Base-by-base conservation (phyloP, 2,888 invertebrate species). In the Lasiommata megera region DNA sequence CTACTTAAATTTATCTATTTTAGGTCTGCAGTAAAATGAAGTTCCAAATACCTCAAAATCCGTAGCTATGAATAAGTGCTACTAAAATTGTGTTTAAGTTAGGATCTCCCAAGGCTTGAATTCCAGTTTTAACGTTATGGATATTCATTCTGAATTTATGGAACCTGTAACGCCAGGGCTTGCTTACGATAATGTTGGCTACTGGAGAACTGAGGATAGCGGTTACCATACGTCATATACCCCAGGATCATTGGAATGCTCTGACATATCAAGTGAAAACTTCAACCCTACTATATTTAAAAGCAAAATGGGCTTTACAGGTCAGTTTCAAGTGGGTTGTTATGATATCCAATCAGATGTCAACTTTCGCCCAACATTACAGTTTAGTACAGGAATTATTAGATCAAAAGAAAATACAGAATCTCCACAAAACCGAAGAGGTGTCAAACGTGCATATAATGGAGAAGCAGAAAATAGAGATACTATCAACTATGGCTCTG, bases 201-300 rank as follows among this genome's bases (percentile, higher is more conserved):
- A 79, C 65, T 81, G 77, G 66, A 81, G 76, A 62, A 69, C 77
- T n/a, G 88, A 89, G 69, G 90, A 90, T 63, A 90, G 90, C 70
- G 90, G 90, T 40, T 90, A 89, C 65, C 85, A 88, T 57, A 88
- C 88, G 46, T 82, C 85, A 1, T 83, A 77, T 62, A 87, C 88
- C 34, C 86, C 86, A 38, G 77, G 84, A 18, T 84, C 88, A 9
- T 71, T 86, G 38, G 84, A 84, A 67, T 77, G 73, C 60, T 82
- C 82, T 0, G 79, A 79, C 62, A 58, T 82, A 64, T 80, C 82
- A 1, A 79, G 70, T 59, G 82, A 82, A 36, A 83, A 76, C 61
- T 63, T 77, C 46, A 46, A 79, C 36, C 70, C 78, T 3, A 62
- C 34, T 11, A 11, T 72, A 34, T 67, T 74, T 29, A 67, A 73